Percentiles rank a stretch among this genome's conserved stretches.
These are phyloP conservation scores for Columba livia DNA, from an alignment of 2,113 vertebrate genomes.

Conservation along the genomic window DNA sequence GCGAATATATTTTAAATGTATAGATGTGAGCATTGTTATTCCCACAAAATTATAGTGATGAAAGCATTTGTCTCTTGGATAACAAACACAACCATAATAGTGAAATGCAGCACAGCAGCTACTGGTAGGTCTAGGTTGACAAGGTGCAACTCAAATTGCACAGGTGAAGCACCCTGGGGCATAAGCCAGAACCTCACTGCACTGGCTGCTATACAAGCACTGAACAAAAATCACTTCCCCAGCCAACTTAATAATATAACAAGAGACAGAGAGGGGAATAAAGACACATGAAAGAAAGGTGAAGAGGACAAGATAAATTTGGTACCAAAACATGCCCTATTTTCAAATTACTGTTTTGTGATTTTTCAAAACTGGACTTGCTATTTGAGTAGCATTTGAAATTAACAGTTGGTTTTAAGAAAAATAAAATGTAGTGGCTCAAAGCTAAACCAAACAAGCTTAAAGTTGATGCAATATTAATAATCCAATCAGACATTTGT, in stretches of 20 bases:
- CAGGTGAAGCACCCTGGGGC: not conserved
- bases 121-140: not conserved
- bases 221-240: not conserved
- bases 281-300: not conserved
- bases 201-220: not conserved
- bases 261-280: not conserved
- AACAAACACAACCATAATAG: not conserved
- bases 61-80: not conserved
- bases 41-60: not conserved
- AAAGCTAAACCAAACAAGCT: conserved; percentile 51
- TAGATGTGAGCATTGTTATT: not conserved
- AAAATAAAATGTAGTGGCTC: conserved; percentile 41
- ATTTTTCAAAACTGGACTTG: conserved; percentile 9
- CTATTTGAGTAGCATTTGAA: not conserved
- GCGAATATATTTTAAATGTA: not conserved
- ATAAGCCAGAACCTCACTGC: not conserved
- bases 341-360: not conserved
- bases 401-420: not conserved
- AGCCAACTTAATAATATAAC: not conserved
- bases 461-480: conserved; percentile 70
- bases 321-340: not conserved
- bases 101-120: not conserved
- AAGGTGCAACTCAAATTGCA: not conserved
- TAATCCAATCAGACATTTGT: conserved; percentile 66
- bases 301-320: not conserved